Base-by-base conservation (phyloP, 1,140 invertebrate genomes). In the Drosophila littoralis region DNA sequence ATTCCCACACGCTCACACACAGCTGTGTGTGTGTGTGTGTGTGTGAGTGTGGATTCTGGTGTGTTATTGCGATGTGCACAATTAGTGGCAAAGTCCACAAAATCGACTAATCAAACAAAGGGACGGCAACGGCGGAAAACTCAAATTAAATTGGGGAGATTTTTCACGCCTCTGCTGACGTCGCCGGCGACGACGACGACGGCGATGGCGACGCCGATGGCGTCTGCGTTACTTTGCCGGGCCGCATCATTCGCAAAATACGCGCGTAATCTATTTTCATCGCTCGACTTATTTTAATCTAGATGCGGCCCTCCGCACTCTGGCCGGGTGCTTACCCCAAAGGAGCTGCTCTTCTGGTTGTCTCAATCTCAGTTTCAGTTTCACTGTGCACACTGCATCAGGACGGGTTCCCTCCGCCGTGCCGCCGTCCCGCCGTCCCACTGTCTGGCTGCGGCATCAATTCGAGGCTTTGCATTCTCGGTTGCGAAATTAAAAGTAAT, bases 221-320 rank as follows among this genome's bases (percentile, higher is more conserved):
- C 43, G 61, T 66, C 48, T 66, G 40, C 42, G 1, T 32, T 59
- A 9, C 33, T 35, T 55, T 28, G 63, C 36, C 51, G 45, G 58
- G 71, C 43, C 65, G 50, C 70, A 77, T 59, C 75, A 66, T 78
- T 78, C 72, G 67, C 72, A 79, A 81, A 79, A 81, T 81, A 81
- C 76, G 76, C 75, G 77, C 79, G 75, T 81, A 81, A 81, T 81
- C 78, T 78, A 81, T 81, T 81, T 81, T 81, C 72, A 81, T 81
- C 79, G 79, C 79, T 81, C 72, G 76, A 81, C 79, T 81, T 81
- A 81, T 79, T 81, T 79, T 79, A 78, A 81, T 81, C 76, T 81
- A 79, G 76, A 75, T 51, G 43, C 76, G 48, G 60, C 57, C 65
- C 65, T 60, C 60, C 59, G 35, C 17, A 38, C 42, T 52, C 12